Conservation (phyloP, 2,113 vertebrate species). For the Ctenomys sociabilis region DNA sequence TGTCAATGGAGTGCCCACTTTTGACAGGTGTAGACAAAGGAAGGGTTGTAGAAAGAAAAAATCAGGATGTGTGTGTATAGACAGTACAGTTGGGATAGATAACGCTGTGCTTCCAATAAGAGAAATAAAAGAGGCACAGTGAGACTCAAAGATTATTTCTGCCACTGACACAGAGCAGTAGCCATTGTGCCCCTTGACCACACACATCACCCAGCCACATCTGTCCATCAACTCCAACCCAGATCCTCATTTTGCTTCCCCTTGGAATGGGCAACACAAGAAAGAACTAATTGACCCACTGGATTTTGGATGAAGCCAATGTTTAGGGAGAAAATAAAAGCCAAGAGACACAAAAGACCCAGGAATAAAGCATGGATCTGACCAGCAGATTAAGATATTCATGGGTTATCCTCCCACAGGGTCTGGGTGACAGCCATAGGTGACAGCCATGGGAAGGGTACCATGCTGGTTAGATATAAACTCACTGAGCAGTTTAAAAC, state of each 20-base stretch:
- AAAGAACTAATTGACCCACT: background rate
- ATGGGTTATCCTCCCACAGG: background rate
- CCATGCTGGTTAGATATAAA: background rate
- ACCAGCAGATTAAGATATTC: background rate
- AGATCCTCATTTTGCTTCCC: background rate
- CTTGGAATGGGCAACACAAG: background rate
- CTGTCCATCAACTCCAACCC: background rate
- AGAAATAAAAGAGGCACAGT: background rate
- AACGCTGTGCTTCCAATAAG: too few relatives aligned
- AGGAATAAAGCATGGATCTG: background rate
- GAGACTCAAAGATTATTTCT: background rate
- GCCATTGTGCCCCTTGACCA: background rate
- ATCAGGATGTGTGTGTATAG: too few relatives aligned
- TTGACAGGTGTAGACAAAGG: too few relatives aligned
- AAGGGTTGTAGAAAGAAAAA: too few relatives aligned
- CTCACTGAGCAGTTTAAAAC: background rate
- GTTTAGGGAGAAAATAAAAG: background rate
- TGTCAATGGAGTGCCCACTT: too few relatives aligned
- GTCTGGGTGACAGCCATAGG: background rate
- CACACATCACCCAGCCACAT: background rate
- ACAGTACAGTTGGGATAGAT: too few relatives aligned
- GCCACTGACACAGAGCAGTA: background rate
- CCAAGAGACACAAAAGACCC: background rate
- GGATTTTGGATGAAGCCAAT: background rate
- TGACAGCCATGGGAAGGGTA: background rate